Evolutionary conservation across 2,888 invertebrate genomes (phyloP).

Genomic region (Acanthosepion esculentum): DNA sequence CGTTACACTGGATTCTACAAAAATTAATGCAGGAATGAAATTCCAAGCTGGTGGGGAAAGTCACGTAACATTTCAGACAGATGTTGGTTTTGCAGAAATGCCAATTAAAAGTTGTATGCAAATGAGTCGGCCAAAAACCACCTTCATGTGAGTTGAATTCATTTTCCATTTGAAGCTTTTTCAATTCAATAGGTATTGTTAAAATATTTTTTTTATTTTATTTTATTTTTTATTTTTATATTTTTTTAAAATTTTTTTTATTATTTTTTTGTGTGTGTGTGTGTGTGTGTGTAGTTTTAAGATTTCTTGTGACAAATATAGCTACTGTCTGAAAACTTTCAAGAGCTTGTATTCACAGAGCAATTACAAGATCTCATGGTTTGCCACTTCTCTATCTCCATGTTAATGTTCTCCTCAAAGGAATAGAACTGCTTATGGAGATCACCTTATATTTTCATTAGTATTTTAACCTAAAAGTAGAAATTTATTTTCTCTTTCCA

Average conservation of each 20-base stretch:
- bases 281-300: too few species aligned
- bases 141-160: constrained; percentile 77
- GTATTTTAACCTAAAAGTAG: neutral
- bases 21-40: constrained; percentile 81
- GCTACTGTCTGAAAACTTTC: too few species aligned
- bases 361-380: too few species aligned
- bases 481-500: constrained; percentile 54
- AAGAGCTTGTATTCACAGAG: too few species aligned
- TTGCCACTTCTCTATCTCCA: too few species aligned
- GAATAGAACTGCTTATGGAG: neutral
- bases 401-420: too few species aligned
- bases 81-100: constrained; percentile 85
- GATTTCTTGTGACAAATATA: too few species aligned
- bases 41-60: constrained; percentile 81
- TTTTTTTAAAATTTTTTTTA: too few species aligned
- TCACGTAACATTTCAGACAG: constrained; percentile 82
- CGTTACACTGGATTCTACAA: constrained; percentile 80
- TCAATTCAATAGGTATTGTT: constrained; percentile 54
- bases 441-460: neutral
- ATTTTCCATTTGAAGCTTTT: neutral
- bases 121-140: constrained; percentile 82
- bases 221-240: too few species aligned
- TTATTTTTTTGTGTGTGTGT: too few species aligned
- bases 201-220: too few species aligned
- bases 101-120: constrained; percentile 85